Base-by-base conservation (phyloP, 2,888 invertebrate species). In the Caenorhabditis becei region DNA sequence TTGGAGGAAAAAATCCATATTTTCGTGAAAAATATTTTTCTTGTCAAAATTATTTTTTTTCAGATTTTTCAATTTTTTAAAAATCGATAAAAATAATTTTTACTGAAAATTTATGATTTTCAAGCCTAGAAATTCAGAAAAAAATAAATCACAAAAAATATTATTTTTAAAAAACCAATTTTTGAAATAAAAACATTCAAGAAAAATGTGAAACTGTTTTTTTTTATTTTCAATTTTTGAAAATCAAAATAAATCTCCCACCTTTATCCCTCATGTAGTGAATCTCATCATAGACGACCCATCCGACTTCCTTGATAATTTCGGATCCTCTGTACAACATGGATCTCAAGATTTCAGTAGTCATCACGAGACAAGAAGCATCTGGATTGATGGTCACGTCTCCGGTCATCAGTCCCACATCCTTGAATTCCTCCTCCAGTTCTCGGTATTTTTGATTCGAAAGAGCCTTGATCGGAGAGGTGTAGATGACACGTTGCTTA, bases 241-340 rank as follows among this genome's bases (percentile, higher is more conserved):
- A n/a, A n/a, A n/a, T n/a, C n/a, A n/a, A n/a, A n/a, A n/a, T n/a
- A n/a, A 35, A 35, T 8, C 10, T 5, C 35, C n/a, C 10, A 91
- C 91, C 91, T 92, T 97, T 97, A 91, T 99, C 97, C 89, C 99
- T 94, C 99, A 99, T 99, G 92, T 99, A 99, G 93, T 99, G 99
- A 89, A 99, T 99, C 93, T 99, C 99, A 91, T 99, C 99, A 93
- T 99, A 99, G 67, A 99, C 94, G 1, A 99, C 99, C 99, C 99
- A 99, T 62, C 97, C 98, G 0, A 99, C 97, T 94, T 99, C 99
- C 78, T 97, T 94, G 95, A 97, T 97, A 24, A 99, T 95, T 93
- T 99, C 97, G 47, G 97, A 97, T 61, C 99, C 99, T 91, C 98
- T 93, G 91, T 99, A 99, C 74, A 99, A 93, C 99, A 99, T 99